Percentiles rank a stretch among this genome's conserved stretches.
These are phyloP conservation scores for Callocephalon fimbriatum DNA, from an alignment of 2,113 vertebrate genomes.

Conservation along the genomic window DNA sequence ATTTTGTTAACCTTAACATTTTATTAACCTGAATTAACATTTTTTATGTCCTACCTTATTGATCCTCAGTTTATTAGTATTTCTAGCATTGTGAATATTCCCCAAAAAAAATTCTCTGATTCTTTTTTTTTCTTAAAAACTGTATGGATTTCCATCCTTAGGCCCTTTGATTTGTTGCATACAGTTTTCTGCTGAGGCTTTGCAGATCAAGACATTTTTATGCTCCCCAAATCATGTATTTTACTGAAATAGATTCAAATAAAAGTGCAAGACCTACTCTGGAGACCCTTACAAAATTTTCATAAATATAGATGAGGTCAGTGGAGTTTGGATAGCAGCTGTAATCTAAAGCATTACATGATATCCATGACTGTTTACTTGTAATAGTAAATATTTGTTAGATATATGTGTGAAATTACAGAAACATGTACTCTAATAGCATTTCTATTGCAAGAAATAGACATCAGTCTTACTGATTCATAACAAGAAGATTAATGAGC, in stretches of 20 bases:
- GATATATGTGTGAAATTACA: neutral
- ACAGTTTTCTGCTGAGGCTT: neutral
- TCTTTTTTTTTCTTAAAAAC: neutral
- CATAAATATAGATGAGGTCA: neutral
- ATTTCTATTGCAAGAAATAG: neutral
- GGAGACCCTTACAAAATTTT: neutral
- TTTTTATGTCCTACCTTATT: neutral
- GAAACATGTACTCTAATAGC: fast-evolving
- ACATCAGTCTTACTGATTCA: neutral
- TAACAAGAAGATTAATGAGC: neutral
- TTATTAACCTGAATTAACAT: neutral
- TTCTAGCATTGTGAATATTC: neutral
- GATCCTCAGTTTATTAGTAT: neutral
- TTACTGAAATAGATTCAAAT: neutral
- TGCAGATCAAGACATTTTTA: neutral
- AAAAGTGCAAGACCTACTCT: neutral
- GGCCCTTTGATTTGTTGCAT: neutral
- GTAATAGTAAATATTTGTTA: neutral
- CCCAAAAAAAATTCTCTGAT: fast-evolving
- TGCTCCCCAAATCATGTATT: neutral
- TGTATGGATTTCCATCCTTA: neutral
- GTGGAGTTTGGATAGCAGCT: neutral
- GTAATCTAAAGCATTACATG: neutral
- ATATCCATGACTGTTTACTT: neutral
- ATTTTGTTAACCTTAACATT: neutral